A percentile compares a stretch with the other conserved stretches of the same genome.
Conservation (phyloP, 2,113 vertebrate species). For the Crypturellus undulatus region DNA sequence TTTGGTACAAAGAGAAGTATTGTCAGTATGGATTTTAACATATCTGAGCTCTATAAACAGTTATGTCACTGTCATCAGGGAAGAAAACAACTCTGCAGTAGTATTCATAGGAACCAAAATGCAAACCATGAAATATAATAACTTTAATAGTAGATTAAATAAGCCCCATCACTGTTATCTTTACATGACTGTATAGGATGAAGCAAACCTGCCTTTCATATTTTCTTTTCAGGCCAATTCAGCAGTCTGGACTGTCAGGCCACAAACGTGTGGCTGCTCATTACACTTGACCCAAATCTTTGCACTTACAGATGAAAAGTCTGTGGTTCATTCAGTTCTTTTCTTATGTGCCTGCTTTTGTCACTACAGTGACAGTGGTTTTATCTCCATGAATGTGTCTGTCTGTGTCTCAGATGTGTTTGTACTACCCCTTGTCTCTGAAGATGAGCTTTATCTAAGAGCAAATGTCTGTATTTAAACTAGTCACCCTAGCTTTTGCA, state of each 20-base stretch:
- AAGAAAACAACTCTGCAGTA: not conserved
- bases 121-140: not conserved
- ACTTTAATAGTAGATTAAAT: not conserved
- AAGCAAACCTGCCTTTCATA: not conserved
- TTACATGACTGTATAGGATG: not conserved
- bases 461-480: not conserved
- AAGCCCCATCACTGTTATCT: not conserved
- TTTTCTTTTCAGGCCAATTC: not conserved
- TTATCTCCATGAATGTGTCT: not conserved
- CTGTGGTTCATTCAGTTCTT: not conserved
- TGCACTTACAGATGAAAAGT: not conserved
- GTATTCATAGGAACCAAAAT: not conserved
- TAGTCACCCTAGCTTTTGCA: not conserved
- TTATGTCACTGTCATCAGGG: not conserved
- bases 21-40: not conserved
- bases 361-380: not conserved
- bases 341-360: not conserved
- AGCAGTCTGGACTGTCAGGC: not conserved
- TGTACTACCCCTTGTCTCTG: not conserved
- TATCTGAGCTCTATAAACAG: not conserved
- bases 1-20: not conserved
- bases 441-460: not conserved
- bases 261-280: not conserved
- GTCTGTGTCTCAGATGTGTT: not conserved
- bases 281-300: not conserved